These are phyloP conservation scores for Lasioglossum morio DNA, from an alignment of 2,888 invertebrate genomes.

Conservation along the genomic window DNA sequence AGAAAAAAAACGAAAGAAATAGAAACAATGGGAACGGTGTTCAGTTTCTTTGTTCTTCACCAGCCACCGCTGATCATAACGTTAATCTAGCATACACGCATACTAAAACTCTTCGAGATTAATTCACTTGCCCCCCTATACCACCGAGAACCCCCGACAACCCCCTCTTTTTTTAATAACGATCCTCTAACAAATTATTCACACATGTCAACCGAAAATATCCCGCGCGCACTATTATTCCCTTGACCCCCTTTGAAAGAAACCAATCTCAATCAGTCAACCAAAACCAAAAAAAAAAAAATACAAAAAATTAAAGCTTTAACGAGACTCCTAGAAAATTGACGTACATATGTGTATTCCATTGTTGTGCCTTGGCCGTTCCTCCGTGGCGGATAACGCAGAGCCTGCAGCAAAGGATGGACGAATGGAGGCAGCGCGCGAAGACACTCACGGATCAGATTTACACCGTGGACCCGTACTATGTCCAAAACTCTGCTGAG, in stretches of 20 bases:
- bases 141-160: background rate
- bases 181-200: background rate
- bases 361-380: slow-evolving; percentile 82
- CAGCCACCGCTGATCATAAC: slow-evolving; percentile 36
- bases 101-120: slow-evolving; percentile 19
- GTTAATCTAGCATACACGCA: slow-evolving; percentile 46
- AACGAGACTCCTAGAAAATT: slow-evolving; percentile 62
- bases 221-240: background rate
- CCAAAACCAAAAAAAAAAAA: background rate
- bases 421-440: slow-evolving; percentile 89
- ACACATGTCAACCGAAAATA: background rate
- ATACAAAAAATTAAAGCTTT: background rate
- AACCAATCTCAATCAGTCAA: background rate
- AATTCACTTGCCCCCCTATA: background rate
- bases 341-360: slow-evolving; percentile 71
- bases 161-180: background rate
- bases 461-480: slow-evolving; percentile 91
- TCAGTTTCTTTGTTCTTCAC: slow-evolving; percentile 25
- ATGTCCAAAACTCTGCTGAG: slow-evolving; percentile 86
- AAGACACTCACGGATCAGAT: slow-evolving; percentile 90
- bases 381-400: slow-evolving; percentile 86
- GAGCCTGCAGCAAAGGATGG: slow-evolving; percentile 88
- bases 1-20: background rate
- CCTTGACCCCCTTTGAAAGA: background rate
- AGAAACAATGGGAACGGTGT: slow-evolving; percentile 35